Base-by-base conservation (phyloP, 2,888 invertebrate genomes). In the Ophion costatus region DNA sequence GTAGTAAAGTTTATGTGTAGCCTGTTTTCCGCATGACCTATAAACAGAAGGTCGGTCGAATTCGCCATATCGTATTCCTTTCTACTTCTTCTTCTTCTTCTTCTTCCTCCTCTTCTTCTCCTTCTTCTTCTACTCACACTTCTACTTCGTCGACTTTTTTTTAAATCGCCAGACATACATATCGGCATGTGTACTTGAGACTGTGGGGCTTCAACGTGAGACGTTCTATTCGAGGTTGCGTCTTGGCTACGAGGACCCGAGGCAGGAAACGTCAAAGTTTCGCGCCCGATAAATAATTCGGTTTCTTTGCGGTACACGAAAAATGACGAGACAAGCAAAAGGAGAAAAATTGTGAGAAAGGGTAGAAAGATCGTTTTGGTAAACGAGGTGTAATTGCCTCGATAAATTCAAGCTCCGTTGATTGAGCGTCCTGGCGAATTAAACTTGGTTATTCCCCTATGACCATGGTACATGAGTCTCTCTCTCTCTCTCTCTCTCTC, bases 1-100 rank as follows among this genome's bases (percentile, higher is more conserved):
- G 78, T 84, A 80, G 86, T 84, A 85, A 88, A 88, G 86, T 86
- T 87, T 83, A 87, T 85, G 86, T 85, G 82, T 85, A 22, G 81
- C 77, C 81, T 74, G 74, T 42, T 63, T 80, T 64, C 83, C 82
- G 89, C 87, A 86, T 89, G 85, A 86, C 86, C 88, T 88, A 85
- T 85, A 85, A 87, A 86, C 85, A 77, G 82, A 82, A 85, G 80
- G 79, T 66, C 82, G 71, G 29, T 63, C 75, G 73, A 82, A 85
- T 82, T 82, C 75, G 82, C 85, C 84, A 84, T 84, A 82, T 76
- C 82, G 82, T 70, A 20, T 59, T 10, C 42, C 1, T 56, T 45
- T 45, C 64, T 38, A 51, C 51, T 63, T 70, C 59, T 59, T 20
- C 6, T 59, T 63, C 38, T 67, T 20, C 51, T 64, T 76, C 73